phyloP scores from a whole-genome alignment of 1,140 invertebrate genomes.

The Hypsibius dujardini region DNA sequence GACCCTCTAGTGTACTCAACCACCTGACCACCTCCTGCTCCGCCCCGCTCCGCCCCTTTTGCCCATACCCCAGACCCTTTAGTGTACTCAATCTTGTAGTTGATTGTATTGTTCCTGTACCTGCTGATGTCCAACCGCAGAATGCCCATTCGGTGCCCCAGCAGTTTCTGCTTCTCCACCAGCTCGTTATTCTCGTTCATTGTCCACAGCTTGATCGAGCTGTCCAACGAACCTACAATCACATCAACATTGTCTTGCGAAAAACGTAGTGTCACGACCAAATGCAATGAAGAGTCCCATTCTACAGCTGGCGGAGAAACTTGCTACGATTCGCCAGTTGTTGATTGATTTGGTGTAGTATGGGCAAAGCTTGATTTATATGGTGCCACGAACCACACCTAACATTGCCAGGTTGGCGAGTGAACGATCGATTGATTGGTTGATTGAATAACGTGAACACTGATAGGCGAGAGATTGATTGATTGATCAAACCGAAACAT shows the following conservation, averaged over 20 bases:
- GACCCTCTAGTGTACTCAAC: too few relatives aligned
- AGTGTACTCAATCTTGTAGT: too few relatives aligned
- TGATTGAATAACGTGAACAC: too few relatives aligned
- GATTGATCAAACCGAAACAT: too few relatives aligned
- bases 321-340: not conserved
- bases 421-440: too few relatives aligned
- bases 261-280: not conserved
- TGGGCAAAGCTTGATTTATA: not conserved
- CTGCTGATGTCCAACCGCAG: not conserved
- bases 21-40: too few relatives aligned
- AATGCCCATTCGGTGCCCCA: slow-evolving; percentile 11
- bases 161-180: not conserved
- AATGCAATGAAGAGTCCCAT: not conserved
- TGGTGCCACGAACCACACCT: not conserved
- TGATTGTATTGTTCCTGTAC: too few relatives aligned
- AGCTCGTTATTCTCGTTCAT: not conserved
- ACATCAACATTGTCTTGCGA: too few relatives aligned
- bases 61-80: too few relatives aligned
- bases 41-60: too few relatives aligned
- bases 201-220: not conserved
- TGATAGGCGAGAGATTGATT: too few relatives aligned
- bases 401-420: too few relatives aligned
- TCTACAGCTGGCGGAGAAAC: not conserved
- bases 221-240: not conserved
- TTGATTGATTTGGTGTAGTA: slow-evolving; percentile 2